Conservation (phyloP, 2,888 invertebrate genomes). For the Catocala fraxini region DNA sequence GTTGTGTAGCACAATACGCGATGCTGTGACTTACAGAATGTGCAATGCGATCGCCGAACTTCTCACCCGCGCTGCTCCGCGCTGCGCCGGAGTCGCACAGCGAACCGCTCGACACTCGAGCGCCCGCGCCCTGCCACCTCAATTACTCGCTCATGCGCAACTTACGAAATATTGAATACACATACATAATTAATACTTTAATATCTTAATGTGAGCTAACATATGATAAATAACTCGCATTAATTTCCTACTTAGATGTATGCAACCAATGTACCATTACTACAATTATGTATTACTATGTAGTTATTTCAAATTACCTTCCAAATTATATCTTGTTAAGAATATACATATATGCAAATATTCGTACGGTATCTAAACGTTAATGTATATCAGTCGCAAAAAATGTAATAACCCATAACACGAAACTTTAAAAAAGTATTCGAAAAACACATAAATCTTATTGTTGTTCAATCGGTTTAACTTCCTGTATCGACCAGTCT, state of each 20-base stretch:
- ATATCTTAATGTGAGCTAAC: constrained; percentile 24
- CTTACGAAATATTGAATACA: constrained; percentile 24
- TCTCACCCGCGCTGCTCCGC: background rate
- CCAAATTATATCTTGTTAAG: constrained; percentile 16
- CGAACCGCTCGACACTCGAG: too few relatives aligned
- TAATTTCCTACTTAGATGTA: constrained; percentile 30
- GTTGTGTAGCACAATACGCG: constrained; percentile 73
- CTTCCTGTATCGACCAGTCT: constrained; percentile 84
- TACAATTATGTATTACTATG: constrained; percentile 7
- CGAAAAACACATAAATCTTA: constrained; percentile 83
- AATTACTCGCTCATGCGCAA: constrained; percentile 2
- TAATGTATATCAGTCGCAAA: constrained; percentile 24
- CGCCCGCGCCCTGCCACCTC: constrained; percentile 5
- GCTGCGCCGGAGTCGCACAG: too few relatives aligned
- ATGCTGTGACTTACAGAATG: constrained; percentile 66
- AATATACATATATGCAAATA: constrained; percentile 33
- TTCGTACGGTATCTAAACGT: constrained; percentile 31
- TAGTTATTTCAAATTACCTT: constrained; percentile 7
- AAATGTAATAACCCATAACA: constrained; percentile 44
- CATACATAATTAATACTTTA: constrained; percentile 28
- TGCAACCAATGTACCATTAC: constrained; percentile 15
- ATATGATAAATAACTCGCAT: constrained; percentile 34
- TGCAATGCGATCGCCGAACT: constrained; percentile 53
- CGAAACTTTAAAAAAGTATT: constrained; percentile 67
- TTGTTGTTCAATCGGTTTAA: constrained; percentile 79